Base-by-base conservation (phyloP, 2,888 invertebrate species). In the Spisula subtruncata region DNA sequence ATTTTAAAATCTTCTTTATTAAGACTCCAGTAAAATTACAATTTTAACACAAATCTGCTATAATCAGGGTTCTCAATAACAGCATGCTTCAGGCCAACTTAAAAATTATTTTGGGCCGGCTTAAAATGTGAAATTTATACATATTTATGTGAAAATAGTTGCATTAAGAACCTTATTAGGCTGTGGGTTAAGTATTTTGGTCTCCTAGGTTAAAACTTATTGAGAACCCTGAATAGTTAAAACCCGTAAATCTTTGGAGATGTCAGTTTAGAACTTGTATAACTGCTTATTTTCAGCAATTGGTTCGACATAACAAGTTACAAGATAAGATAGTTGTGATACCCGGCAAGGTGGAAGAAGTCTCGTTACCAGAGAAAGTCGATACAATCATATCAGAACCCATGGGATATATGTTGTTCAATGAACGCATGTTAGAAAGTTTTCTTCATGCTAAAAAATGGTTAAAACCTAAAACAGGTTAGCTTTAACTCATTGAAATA, bases 351-450 rank as follows among this genome's bases (percentile, higher is more conserved):
- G 99, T 99, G 91, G 99, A 99, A 97, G 99, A 99, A 97, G 98
- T 99, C 80, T 98, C 98, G 94, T 97, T 99, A 92, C 99, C 99
- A 0, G 99, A 99, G 97, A 98, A 97, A 95, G 99, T 99, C 32
- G 99, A 99, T 97, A 98, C 99, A 79, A 99, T 99, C 95, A 98
- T 99, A 94, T 99, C 99, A 0, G 99, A 99, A 97, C 99, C 99
- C 0, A 99, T 99, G 99, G 99, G 99, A n/a, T 99, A 99, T 97
- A 99, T 99, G 99, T 97, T 99, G 88, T 99, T 99, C 97, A 99
- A 99, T 97, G 99, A 99, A 97, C 97, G 99, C 92, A 99, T 99
- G 99, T 97, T 99, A 94, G 99, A 99, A 97, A 99, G 99, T 0
- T 99, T 99, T 97, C 97, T 99, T 91, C 99, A 99, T 97, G 99